Evolutionary conservation across 2,888 invertebrate genomes (phyloP).

Genomic region (Acrobasis suavella): DNA sequence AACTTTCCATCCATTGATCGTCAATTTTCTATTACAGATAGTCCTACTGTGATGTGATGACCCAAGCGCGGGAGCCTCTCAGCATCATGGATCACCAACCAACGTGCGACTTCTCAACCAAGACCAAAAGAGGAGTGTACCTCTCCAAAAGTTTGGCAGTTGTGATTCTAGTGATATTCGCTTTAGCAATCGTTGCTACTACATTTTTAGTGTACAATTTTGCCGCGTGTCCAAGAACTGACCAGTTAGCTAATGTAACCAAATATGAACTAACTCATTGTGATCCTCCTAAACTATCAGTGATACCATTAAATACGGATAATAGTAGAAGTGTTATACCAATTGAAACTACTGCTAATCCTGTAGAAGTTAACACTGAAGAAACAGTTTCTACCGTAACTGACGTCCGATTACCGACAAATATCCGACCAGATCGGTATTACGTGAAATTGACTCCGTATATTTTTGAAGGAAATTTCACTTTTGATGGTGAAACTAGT

Average conservation of each 20-base stretch:
- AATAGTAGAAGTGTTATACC: conserved; percentile 61
- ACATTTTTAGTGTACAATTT: conserved; percentile 90
- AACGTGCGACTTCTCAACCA: conserved; percentile 84
- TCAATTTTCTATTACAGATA: conserved; percentile 55
- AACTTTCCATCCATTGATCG: conserved; percentile 14
- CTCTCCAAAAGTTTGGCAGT: conserved; percentile 85
- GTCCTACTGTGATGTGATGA: conserved; percentile 75
- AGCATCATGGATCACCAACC: conserved; percentile 84
- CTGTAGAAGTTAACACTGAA: conserved; percentile 37
- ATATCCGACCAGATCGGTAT: conserved; percentile 86
- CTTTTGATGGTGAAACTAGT: conserved; percentile 87
- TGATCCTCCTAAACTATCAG: conserved; percentile 68
- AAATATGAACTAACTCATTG: conserved; percentile 71
- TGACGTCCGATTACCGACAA: conserved; percentile 87
- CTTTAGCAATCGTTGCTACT: conserved; percentile 85
- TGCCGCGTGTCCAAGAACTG: conserved; percentile 84
- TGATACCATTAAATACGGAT: conserved; percentile 68
- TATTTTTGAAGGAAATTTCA: conserved; percentile 88
- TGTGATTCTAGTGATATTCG: conserved; percentile 84
- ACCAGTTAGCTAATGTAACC: conserved; percentile 70
- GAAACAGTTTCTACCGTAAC: conserved; percentile 40
- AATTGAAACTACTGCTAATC: conserved; percentile 55
- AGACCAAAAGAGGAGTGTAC: conserved; percentile 83
- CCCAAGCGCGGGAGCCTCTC: conserved; percentile 73
- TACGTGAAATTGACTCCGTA: conserved; percentile 87